These are phyloP conservation scores for Cyprinodon tularosa DNA, from an alignment of 2,113 vertebrate species.

Conservation along the genomic window DNA sequence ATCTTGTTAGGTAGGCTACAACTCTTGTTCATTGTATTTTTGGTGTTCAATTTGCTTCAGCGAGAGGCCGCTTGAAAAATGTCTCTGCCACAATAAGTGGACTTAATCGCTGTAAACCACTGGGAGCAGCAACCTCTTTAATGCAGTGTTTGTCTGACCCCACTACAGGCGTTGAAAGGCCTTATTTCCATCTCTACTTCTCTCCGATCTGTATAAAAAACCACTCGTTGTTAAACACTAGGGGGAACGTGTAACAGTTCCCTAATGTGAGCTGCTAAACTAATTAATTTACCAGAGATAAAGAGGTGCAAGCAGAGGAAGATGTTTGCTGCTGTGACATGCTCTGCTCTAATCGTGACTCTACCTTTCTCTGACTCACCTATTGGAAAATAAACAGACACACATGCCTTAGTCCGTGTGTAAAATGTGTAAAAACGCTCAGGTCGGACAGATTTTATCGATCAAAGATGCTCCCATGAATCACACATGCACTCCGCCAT, in stretches of 20 bases:
- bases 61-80: conserved; percentile 17
- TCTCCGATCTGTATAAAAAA: conserved; percentile 10
- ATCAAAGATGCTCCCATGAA: conserved; percentile 9
- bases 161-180: conserved; percentile 5
- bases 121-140: conserved; percentile 5
- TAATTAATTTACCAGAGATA: conserved; percentile 43
- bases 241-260: conserved; percentile 12
- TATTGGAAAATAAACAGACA: conserved; percentile 10
- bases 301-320: conserved; percentile 31
- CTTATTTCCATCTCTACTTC: conserved; percentile 31
- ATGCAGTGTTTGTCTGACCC: background rate
- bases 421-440: conserved; percentile 21
- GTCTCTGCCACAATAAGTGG: conserved; percentile 1
- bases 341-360: conserved; percentile 17
- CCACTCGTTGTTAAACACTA: background rate
- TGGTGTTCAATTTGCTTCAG: conserved; percentile 1
- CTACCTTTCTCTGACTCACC: conserved; percentile 41
- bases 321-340: conserved; percentile 34
- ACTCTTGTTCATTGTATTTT: conserved; percentile 24
- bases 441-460: background rate
- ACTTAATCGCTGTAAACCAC: background rate
- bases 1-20: conserved; percentile 37
- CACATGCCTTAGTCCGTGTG: background rate
- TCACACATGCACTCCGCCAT: conserved; percentile 4
- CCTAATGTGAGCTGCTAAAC: conserved; percentile 15